These are phyloP conservation scores for Falco rusticolus DNA, from an alignment of 2,797 vertebrate genomes.

Conservation along the genomic window DNA sequence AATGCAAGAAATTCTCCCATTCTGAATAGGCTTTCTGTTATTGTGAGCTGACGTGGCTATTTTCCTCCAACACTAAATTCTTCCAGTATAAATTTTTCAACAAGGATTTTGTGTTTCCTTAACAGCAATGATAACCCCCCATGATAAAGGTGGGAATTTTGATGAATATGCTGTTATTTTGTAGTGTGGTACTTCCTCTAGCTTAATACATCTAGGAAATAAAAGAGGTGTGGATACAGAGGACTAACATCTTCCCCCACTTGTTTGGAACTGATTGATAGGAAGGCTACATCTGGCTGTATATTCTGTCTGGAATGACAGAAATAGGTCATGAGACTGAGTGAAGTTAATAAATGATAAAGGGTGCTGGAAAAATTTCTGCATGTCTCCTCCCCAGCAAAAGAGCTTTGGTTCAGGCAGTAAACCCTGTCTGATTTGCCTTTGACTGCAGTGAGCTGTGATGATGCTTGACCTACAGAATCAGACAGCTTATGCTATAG, in stretches of 20 bases:
- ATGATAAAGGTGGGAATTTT: not conserved
- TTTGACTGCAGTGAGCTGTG: not conserved
- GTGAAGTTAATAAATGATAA: not conserved
- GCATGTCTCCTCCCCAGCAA: not conserved
- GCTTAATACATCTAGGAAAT: not conserved
- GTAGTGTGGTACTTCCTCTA: not conserved
- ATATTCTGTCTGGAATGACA: not conserved
- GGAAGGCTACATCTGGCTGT: not conserved
- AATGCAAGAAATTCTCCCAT: not conserved
- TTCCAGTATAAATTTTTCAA: constrained; percentile 12
- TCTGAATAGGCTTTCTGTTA: not conserved
- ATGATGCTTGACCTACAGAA: not conserved
- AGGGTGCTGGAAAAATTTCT: not conserved
- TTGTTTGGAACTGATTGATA: not conserved
- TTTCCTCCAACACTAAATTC: not conserved
- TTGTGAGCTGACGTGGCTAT: not conserved
- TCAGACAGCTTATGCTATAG: not conserved
- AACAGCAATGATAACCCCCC: not conserved
- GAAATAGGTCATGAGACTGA: not conserved
- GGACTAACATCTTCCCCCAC: not conserved
- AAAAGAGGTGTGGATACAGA: not conserved
- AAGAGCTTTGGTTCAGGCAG: not conserved
- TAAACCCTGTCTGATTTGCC: not conserved
- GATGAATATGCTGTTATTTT: not conserved
- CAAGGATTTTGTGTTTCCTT: not conserved